A percentile compares a stretch with the other conserved stretches of the same genome.
Evolutionary conservation across 2,113 vertebrate genomes (phyloP).

Genomic region (Psilopsiagon aurifrons): DNA sequence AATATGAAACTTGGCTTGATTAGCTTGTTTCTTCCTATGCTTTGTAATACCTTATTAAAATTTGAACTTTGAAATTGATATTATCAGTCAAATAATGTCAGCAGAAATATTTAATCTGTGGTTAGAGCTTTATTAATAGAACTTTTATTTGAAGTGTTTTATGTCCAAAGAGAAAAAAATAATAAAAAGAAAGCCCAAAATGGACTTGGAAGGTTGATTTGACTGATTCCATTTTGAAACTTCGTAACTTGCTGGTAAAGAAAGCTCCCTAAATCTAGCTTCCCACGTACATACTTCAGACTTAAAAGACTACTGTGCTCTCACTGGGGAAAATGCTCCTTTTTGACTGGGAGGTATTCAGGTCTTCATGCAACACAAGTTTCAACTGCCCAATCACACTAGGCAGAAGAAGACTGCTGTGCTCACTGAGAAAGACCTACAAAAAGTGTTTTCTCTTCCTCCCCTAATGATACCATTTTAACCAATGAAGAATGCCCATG

Average conservation of each 20-base stretch:
- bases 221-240: constrained; percentile 35
- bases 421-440: neutral
- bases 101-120: constrained; percentile 81
- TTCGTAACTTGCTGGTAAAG: neutral
- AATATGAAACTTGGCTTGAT: constrained; percentile 77
- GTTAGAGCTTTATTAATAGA: constrained; percentile 77
- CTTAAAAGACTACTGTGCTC: neutral
- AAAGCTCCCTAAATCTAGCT: neutral
- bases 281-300: neutral
- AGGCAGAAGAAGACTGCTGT: neutral
- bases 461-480: neutral
- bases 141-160: constrained; percentile 75
- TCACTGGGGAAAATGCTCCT: neutral
- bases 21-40: constrained; percentile 80
- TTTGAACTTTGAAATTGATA: constrained; percentile 82
- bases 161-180: constrained; percentile 54
- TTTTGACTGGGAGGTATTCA: neutral
- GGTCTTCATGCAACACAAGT: neutral
- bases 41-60: constrained; percentile 83
- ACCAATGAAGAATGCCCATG: neutral
- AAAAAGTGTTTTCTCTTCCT: neutral
- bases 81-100: constrained; percentile 80
- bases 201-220: constrained; percentile 47
- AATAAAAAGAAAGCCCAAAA: constrained; percentile 16
- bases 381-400: neutral